Evolutionary conservation across 2,113 vertebrate genomes (phyloP).

Genomic region (Micronycteris hirsuta): DNA sequence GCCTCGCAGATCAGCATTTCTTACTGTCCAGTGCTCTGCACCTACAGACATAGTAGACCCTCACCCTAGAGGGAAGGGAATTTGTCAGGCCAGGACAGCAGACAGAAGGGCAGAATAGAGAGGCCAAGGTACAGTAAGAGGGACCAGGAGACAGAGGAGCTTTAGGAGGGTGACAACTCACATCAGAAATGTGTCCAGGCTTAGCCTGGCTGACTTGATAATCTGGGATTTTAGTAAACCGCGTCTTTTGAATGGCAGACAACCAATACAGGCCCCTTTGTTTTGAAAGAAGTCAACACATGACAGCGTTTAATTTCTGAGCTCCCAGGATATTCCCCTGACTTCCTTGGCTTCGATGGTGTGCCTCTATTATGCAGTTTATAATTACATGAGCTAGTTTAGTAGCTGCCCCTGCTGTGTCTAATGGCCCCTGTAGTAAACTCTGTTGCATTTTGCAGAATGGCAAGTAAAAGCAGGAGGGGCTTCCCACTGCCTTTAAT

Average conservation of each 20-base stretch:
- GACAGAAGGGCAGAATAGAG: background rate
- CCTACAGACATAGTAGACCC: background rate
- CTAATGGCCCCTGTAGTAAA: background rate
- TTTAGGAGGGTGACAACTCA: background rate
- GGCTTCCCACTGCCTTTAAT: slow-evolving; percentile 8
- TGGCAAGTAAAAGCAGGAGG: background rate
- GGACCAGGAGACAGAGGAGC: background rate
- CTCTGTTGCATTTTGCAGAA: background rate
- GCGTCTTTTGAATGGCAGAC: background rate
- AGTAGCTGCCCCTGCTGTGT: background rate
- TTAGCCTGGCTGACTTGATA: background rate
- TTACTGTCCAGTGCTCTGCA: background rate
- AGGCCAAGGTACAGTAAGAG: background rate
- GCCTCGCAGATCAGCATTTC: background rate
- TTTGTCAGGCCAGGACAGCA: background rate
- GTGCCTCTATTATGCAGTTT: background rate
- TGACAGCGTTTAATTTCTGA: background rate
- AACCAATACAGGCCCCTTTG: background rate
- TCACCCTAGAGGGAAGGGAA: background rate
- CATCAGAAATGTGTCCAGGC: background rate
- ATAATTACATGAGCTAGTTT: background rate
- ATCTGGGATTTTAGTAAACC: background rate
- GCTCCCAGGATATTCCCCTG: background rate
- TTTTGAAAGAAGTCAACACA: background rate
- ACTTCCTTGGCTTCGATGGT: background rate